These are phyloP conservation scores for Scytalopus superciliaris DNA, from an alignment of 2,113 vertebrate species.

Conservation along the genomic window DNA sequence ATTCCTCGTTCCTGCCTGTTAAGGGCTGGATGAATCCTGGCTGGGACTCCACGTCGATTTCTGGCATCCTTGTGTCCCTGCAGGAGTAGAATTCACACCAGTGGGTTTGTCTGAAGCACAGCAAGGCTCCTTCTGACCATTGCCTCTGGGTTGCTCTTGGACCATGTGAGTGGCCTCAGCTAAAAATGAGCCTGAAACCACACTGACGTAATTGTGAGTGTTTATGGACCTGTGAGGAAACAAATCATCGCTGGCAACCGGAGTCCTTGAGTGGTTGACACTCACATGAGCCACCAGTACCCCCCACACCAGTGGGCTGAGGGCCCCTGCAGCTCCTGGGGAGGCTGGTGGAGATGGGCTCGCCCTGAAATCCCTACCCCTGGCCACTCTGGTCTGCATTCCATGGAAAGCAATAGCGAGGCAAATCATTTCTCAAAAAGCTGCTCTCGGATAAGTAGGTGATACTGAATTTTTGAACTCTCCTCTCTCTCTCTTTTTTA, in stretches of 20 bases:
- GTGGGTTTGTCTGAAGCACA: background rate
- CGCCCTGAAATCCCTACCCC: background rate
- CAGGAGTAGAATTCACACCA: background rate
- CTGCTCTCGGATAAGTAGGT: background rate
- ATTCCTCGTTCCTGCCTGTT: constrained; percentile 8
- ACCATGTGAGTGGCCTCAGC: background rate
- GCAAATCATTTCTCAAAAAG: background rate
- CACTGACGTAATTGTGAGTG: constrained; percentile 17
- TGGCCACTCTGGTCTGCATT: background rate
- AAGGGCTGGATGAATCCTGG: background rate
- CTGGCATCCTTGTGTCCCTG: background rate
- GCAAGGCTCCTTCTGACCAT: background rate
- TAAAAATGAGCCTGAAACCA: constrained; percentile 7
- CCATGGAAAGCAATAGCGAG: background rate
- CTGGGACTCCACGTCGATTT: background rate
- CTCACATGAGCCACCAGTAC: background rate
- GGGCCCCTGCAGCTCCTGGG: background rate
- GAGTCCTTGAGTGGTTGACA: background rate
- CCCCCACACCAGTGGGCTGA: background rate
- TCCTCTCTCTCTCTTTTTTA: background rate
- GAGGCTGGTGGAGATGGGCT: background rate
- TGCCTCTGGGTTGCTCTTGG: background rate
- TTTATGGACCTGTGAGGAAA: background rate
- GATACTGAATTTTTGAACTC: constrained; percentile 16
- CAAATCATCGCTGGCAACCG: background rate